Evolutionary conservation across 1,140 invertebrate genomes (phyloP).

Genomic region (Sycophila sp.): DNA sequence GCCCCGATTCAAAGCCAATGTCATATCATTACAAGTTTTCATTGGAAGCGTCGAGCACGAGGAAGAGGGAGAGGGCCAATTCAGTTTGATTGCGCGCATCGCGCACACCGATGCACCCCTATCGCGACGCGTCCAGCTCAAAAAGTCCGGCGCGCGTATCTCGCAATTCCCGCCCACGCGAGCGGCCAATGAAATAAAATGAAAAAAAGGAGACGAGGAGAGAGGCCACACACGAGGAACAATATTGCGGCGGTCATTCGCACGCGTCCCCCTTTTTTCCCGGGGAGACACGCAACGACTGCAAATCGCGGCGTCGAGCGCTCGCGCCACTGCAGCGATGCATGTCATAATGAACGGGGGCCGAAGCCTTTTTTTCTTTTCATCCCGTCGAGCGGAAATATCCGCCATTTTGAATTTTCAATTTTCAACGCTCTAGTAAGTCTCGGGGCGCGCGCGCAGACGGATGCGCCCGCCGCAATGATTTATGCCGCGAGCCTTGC

Average conservation of each 20-base stretch:
- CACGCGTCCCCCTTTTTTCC: conserved; percentile 9
- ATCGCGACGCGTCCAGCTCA: background rate
- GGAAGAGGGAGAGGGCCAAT: no score
- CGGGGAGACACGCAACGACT: conserved; percentile 42
- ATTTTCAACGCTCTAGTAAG: conserved; percentile 69
- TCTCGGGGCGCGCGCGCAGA: no score
- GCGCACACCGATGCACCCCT: background rate
- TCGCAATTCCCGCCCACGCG: background rate
- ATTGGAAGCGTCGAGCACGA: no score
- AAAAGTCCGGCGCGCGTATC: background rate
- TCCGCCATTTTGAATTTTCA: conserved; percentile 69
- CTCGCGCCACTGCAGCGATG: conserved; percentile 62
- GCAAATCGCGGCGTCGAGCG: conserved; percentile 59
- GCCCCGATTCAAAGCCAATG: background rate
- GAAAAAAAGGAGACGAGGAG: background rate
- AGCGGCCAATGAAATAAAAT: background rate
- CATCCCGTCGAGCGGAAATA: conserved; percentile 67
- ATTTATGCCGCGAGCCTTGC: conserved; percentile 15
- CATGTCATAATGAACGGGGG: conserved; percentile 46
- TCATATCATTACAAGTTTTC: no score
- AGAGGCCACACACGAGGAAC: background rate
- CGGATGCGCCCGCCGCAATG: conserved; percentile 5
- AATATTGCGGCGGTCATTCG: conserved; percentile 27
- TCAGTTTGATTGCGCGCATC: background rate
- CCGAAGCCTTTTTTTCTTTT: conserved; percentile 61